These are phyloP conservation scores for Catharus fuscescens DNA, from an alignment of 2,113 vertebrate genomes.

Conservation along the genomic window DNA sequence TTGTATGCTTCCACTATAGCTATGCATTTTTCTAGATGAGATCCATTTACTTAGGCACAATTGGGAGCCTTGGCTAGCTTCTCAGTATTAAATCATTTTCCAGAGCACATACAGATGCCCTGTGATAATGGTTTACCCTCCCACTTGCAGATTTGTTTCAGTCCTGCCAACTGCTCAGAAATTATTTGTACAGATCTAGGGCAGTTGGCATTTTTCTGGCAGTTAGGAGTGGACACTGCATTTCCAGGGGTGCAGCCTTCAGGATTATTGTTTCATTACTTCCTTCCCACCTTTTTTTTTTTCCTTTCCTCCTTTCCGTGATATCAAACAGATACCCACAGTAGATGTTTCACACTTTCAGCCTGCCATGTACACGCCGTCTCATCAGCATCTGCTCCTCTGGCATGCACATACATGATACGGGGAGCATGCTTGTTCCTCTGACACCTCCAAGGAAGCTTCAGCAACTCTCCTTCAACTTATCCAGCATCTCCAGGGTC, in stretches of 20 bases:
- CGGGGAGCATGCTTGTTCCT: background rate
- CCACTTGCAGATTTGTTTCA: background rate
- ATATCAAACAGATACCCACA: background rate
- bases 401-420: background rate
- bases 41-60: background rate
- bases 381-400: background rate
- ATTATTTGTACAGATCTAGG: background rate
- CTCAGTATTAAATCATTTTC: background rate
- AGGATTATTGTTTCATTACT: background rate
- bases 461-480: background rate
- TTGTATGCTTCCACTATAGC: background rate
- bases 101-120: background rate
- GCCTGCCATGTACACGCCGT: background rate
- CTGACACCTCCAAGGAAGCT: background rate
- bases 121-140: accelerated
- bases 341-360: background rate
- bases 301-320: background rate
- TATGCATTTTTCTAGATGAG: background rate
- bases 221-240: background rate
- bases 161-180: background rate
- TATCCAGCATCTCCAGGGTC: accelerated
- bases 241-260: background rate
- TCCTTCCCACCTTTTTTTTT: background rate
- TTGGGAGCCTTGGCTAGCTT: background rate
- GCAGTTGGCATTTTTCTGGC: background rate